These are phyloP conservation scores for Peromyscus maniculatus DNA, from an alignment of 2,113 vertebrate genomes.

Conservation along the genomic window DNA sequence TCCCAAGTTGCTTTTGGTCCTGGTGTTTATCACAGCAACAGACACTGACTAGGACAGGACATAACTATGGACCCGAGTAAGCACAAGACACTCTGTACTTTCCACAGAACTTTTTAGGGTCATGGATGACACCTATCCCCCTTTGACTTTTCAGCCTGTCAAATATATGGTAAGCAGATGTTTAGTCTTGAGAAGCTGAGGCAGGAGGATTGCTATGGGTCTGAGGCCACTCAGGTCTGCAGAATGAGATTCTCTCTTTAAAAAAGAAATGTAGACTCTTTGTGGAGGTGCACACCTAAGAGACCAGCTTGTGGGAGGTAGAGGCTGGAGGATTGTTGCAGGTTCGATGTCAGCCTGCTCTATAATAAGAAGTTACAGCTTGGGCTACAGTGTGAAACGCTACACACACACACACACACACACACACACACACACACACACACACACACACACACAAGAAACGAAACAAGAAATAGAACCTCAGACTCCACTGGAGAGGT, in stretches of 20 bases:
- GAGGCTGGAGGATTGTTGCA: not conserved
- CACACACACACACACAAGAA: not conserved
- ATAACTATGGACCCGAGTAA: not conserved
- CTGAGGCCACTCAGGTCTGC: too few relatives aligned
- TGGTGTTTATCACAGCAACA: not conserved
- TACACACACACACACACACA: not conserved
- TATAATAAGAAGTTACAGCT: not conserved
- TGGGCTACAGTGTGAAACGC: not conserved
- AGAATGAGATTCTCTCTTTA: not conserved
- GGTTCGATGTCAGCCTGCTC: not conserved
- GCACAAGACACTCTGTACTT: not conserved
- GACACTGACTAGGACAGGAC: not conserved
- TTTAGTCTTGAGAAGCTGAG: not conserved
- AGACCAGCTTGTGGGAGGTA: not conserved
- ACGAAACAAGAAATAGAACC: not conserved
- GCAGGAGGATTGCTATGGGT: not conserved
- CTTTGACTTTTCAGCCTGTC: conserved; percentile 51
- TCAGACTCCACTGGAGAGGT: not conserved
- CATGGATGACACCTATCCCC: conserved; percentile 30
- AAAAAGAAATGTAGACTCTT: not conserved
- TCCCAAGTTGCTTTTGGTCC: not conserved
- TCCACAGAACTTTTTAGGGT: conserved; percentile 27
- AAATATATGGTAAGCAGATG: conserved; percentile 2
- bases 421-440: not conserved
- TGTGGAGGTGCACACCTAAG: not conserved